Base-by-base conservation (phyloP, 2,797 vertebrate species). In the Melanotaenia nigrans region DNA sequence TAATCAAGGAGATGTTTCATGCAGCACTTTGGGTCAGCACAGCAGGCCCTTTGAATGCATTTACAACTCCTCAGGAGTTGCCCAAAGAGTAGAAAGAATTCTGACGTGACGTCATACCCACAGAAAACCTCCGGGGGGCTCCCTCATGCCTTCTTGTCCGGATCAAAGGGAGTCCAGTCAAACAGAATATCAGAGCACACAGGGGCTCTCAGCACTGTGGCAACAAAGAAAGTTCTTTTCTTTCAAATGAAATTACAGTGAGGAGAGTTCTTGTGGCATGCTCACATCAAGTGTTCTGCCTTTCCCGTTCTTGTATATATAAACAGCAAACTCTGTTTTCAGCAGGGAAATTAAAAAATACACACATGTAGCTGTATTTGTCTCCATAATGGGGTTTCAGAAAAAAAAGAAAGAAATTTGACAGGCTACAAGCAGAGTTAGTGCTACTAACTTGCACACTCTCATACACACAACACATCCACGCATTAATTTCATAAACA, bases 161-260 rank as follows among this genome's bases (percentile, higher is more conserved):
- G 87, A 93, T 94, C 92, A 93, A 90, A 92, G 63, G 40, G 68
- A 72, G 70, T 64, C 71, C 30, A n/a, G 85, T 92, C 89, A 93
- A 91, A 92, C 84, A 89, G 90, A 93, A 93, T 93, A 86, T 63
- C 61, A 89, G 87, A 94, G 85, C 83, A 79, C 60, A 49, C 53
- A 70, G 82, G 83, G 63, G 59, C 88, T 79, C 88, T 79, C 78
- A 66, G 66, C 77, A 59, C 81, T 64, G 78, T 71, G 67, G 81
- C 87, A 85, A 84, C 82, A 78, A 78, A 87, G 79, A 85, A 89
- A 84, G 79, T 87, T 90, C 76, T 83, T 74, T 58, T 56, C 77
- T 66, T 81, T 86, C 58, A 66, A 54, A 51, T 79, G 57, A 82
- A 83, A 81, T 73, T 65, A 42, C 61, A 83, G 77, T 20, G 38